Evolutionary conservation across 2,113 vertebrate genomes (phyloP).

Genomic region (Hylia prasina): DNA sequence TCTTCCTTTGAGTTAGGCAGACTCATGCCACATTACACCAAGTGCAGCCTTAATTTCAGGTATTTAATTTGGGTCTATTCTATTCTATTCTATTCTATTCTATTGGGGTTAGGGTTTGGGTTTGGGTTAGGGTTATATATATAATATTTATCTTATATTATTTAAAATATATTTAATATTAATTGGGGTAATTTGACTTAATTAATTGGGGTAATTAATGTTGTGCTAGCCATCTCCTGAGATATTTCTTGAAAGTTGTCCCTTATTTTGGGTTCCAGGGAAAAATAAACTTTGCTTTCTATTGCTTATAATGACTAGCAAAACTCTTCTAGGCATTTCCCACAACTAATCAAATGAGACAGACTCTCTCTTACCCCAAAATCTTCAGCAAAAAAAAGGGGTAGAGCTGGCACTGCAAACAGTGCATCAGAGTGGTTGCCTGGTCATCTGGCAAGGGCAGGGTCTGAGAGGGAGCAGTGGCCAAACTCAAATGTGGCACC

Average conservation of each 20-base stretch:
- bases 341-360: neutral
- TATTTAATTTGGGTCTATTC: neutral
- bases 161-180: no score
- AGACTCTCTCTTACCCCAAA: neutral
- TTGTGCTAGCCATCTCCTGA: neutral
- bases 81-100: no score
- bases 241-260: neutral
- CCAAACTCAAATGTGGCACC: neutral
- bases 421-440: no score
- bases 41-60: neutral
- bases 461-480: neutral
- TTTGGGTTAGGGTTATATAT: no score
- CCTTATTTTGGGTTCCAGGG: neutral
- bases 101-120: no score
- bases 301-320: neutral
- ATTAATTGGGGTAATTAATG: neutral
- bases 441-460: neutral
- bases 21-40: neutral
- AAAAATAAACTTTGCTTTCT: neutral
- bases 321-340: neutral
- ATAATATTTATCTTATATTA: no score
- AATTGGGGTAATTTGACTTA: no score
- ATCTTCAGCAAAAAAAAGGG: neutral
- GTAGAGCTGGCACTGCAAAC: neutral
- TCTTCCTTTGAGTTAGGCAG: neutral